These are phyloP conservation scores for Hiodon tergisus DNA, from an alignment of 2,113 vertebrate genomes.

Conservation along the genomic window DNA sequence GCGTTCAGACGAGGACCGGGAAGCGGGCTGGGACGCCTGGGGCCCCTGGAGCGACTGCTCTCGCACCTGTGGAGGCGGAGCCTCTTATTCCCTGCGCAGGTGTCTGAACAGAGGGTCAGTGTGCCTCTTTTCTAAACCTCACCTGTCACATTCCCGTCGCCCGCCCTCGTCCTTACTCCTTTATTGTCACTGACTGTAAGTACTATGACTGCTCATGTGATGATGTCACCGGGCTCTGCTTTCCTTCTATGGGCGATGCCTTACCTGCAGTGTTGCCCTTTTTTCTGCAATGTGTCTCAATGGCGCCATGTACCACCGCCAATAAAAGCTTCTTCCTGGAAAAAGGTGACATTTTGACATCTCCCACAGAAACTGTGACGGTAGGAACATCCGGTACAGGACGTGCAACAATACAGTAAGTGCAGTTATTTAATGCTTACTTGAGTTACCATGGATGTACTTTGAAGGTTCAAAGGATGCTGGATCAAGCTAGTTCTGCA, in stretches of 20 bases:
- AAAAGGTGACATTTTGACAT: not conserved
- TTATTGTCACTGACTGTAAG: too few relatives aligned
- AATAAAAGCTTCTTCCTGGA: too few relatives aligned
- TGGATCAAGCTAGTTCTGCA: too few relatives aligned
- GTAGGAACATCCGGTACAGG: slow-evolving; percentile 86
- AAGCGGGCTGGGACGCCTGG: slow-evolving; percentile 86
- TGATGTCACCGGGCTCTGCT: too few relatives aligned
- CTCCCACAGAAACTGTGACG: slow-evolving; percentile 77
- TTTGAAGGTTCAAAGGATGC: too few relatives aligned
- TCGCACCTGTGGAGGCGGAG: slow-evolving; percentile 84
- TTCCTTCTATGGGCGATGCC: too few relatives aligned
- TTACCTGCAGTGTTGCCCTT: too few relatives aligned
- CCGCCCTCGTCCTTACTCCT: not conserved
- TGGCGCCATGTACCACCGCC: too few relatives aligned
- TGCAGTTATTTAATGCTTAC: slow-evolving; percentile 30
- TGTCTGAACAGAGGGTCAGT: slow-evolving; percentile 80
- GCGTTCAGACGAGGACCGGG: slow-evolving; percentile 73
- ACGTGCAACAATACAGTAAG: slow-evolving; percentile 88
- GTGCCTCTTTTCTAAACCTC: not conserved
- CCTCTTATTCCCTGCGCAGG: slow-evolving; percentile 82
- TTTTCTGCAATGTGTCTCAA: too few relatives aligned
- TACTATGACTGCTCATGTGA: too few relatives aligned
- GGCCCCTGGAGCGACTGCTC: slow-evolving; percentile 89
- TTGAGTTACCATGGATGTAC: not conserved
- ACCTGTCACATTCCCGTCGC: not conserved